These are phyloP conservation scores for Nesometra sesokonis DNA, from an alignment of 35 echinoderm and acorn worm species.

Conservation along the genomic window DNA sequence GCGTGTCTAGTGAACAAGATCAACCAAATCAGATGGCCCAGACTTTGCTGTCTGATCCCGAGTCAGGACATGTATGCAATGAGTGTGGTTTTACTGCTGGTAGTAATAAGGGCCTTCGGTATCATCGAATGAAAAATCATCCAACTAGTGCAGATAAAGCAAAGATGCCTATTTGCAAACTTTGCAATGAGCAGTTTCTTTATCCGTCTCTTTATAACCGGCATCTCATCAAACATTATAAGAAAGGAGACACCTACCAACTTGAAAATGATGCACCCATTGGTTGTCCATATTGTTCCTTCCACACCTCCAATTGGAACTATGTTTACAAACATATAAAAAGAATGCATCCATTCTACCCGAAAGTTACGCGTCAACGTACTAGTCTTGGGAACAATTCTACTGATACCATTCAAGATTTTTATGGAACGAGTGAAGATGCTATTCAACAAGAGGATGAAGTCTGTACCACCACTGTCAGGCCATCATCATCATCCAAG, in stretches of 20 bases:
- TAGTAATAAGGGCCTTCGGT: background rate
- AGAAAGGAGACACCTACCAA: background rate
- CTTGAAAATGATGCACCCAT: background rate
- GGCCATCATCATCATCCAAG: background rate
- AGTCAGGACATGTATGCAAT: background rate
- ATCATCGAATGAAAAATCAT: background rate
- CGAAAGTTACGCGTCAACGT: background rate
- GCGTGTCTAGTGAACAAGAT: background rate
- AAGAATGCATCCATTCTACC: background rate
- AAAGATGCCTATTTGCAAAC: background rate
- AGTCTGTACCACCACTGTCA: background rate
- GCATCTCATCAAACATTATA: background rate
- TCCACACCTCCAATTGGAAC: background rate
- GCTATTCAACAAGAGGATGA: background rate
- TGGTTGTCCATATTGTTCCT: background rate
- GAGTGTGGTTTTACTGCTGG: background rate
- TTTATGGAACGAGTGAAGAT: background rate
- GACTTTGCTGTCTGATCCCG: background rate
- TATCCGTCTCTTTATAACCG: background rate
- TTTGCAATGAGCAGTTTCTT: background rate
- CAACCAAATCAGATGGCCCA: background rate
- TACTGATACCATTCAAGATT: background rate
- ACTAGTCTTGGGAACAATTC: background rate
- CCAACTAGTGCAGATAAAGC: background rate
- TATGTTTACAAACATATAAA: background rate